phyloP scores from a whole-genome alignment of 30 jellyfish, hydroid and myxozoan species.

The Hydractinia echinata region DNA sequence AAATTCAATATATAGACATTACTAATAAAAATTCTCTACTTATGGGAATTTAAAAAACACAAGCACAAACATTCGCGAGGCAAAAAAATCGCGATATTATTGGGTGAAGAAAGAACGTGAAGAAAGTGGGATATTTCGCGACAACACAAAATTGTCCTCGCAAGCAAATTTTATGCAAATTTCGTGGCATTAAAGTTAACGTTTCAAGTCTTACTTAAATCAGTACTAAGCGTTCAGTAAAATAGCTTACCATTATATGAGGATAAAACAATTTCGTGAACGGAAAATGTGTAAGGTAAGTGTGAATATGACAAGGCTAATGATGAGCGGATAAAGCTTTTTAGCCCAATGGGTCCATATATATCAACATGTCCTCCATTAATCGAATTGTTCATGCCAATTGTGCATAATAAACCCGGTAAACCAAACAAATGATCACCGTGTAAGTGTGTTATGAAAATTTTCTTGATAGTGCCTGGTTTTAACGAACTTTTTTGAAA shows the following conservation, averaged over 20 bases:
- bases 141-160: no score
- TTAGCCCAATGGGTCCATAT: constrained; percentile 81
- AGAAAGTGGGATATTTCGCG: no score
- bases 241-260: neutral
- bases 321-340: constrained; percentile 50
- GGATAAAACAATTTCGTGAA: constrained; percentile 49
- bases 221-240: neutral
- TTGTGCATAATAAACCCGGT: constrained; percentile 88
- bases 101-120: no score
- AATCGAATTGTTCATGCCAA: constrained; percentile 46
- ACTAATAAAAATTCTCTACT: no score
- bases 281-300: constrained; percentile 54
- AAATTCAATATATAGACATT: no score
- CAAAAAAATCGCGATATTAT: no score
- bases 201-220: no score
- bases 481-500: constrained; percentile 68
- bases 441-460: constrained; percentile 83
- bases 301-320: constrained; percentile 49
- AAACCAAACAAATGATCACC: constrained; percentile 96
- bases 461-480: constrained; percentile 63
- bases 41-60: no score
- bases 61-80: no score
- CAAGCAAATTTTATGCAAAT: no score
- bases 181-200: no score
- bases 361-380: constrained; percentile 48